phyloP scores from a whole-genome alignment of 2,888 invertebrate genomes.

The Geotrupes spiniger region DNA sequence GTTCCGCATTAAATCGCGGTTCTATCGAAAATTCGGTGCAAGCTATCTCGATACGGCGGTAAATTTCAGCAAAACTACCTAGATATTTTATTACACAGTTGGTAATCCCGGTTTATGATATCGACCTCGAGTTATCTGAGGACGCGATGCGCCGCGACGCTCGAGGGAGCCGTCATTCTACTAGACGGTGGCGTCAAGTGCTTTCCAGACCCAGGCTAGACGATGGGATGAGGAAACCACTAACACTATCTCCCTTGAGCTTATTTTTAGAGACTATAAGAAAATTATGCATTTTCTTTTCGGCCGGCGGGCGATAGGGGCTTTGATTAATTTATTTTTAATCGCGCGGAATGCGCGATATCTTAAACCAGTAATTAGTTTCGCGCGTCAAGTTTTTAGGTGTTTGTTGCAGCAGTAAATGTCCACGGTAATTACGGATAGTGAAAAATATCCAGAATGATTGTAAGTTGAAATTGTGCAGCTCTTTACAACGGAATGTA shows the following conservation, averaged over 20 bases:
- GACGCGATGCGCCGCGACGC: constrained; percentile 33
- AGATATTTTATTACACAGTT: constrained; percentile 36
- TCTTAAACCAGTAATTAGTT: no score
- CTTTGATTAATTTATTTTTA: constrained; percentile 4
- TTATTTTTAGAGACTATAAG: neutral
- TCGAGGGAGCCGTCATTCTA: constrained; percentile 35
- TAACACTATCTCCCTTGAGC: constrained; percentile 1
- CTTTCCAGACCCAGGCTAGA: constrained; percentile 8
- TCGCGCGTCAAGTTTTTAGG: no score
- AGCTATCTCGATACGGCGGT: constrained; percentile 19
- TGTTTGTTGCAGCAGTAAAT: no score
- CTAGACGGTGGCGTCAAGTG: constrained; percentile 34
- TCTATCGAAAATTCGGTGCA: constrained; percentile 21
- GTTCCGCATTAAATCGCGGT: no score
- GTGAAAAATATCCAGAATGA: no score
- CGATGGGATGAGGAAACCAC: constrained; percentile 3
- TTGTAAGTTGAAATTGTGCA: no score
- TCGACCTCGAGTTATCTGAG: constrained; percentile 37
- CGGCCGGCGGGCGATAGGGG: no score
- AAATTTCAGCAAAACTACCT: constrained; percentile 29
- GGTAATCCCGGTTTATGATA: constrained; percentile 38
- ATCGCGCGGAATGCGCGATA: neutral
- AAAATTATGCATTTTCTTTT: constrained; percentile 1
- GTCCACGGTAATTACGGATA: no score
- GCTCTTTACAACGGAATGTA: no score